Evolutionary conservation across 30 jellyfish, hydroid and myxozoan species (phyloP).

Genomic region (Rhopilema esculentum): DNA sequence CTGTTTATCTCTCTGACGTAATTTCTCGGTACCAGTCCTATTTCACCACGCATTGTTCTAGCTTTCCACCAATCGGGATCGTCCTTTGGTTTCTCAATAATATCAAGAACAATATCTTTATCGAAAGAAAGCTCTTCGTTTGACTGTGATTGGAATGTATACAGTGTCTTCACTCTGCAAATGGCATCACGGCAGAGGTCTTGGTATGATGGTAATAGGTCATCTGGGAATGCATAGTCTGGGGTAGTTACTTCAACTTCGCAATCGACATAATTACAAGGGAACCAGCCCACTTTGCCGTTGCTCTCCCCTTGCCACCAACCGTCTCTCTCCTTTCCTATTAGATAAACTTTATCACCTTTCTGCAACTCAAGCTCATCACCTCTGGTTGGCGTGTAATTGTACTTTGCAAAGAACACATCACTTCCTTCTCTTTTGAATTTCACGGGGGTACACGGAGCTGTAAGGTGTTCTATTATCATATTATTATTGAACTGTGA

Average conservation of each 20-base stretch:
- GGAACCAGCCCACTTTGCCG: constrained; percentile 95
- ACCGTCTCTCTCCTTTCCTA: constrained; percentile 88
- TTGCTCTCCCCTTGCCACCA: constrained; percentile 96
- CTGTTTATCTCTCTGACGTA: constrained; percentile 90
- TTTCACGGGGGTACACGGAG: constrained; percentile 58
- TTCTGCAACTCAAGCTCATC: constrained; percentile 83
- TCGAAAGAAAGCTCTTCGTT: constrained; percentile 87
- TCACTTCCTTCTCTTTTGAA: constrained; percentile 22
- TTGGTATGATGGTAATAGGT: constrained; percentile 59
- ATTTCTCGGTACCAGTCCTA: constrained; percentile 95
- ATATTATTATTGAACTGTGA: constrained; percentile 51
- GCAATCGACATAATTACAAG: constrained; percentile 79
- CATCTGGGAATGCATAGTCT: constrained; percentile 90
- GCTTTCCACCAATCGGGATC: constrained; percentile 99
- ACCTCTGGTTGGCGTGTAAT: constrained; percentile 79
- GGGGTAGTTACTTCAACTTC: constrained; percentile 62
- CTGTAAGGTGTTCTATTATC: constrained; percentile 55
- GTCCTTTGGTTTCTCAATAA: constrained; percentile 92
- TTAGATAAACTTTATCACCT: constrained; percentile 83
- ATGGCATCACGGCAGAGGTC: constrained; percentile 67
- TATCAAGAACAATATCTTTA: constrained; percentile 78
- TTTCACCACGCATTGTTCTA: constrained; percentile 89
- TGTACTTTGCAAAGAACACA: constrained; percentile 72
- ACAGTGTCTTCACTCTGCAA: constrained; percentile 86
- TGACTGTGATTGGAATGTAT: constrained; percentile 83